These are phyloP conservation scores for Fregetta grallaria DNA, from an alignment of 2,113 vertebrate genomes.

Conservation along the genomic window DNA sequence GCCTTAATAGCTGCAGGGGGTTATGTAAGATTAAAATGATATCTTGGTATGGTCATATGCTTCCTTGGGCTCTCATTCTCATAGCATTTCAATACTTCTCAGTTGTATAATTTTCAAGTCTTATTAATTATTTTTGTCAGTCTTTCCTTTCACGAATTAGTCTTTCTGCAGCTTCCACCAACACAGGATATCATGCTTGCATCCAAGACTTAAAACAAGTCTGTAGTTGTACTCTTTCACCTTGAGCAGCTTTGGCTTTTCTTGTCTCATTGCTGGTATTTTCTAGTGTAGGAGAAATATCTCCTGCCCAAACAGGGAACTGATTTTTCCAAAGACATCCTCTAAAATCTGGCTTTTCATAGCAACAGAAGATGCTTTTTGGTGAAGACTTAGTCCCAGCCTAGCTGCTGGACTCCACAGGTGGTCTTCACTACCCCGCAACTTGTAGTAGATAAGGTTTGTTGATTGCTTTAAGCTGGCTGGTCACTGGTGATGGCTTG, in stretches of 20 bases:
- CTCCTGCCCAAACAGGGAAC: background rate
- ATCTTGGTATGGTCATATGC: rapidly evolving
- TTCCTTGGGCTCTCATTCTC: background rate
- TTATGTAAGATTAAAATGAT: rapidly evolving
- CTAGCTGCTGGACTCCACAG: background rate
- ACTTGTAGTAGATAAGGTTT: rapidly evolving
- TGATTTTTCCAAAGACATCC: background rate
- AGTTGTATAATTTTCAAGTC: rapidly evolving
- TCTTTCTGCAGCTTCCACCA: background rate
- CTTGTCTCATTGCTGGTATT: background rate
- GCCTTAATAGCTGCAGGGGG: rapidly evolving
- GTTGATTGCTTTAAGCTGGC: background rate
- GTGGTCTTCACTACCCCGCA: background rate
- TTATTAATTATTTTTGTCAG: background rate
- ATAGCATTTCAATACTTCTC: rapidly evolving
- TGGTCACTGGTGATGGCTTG: background rate
- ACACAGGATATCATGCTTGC: rapidly evolving
- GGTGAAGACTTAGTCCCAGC: too few species aligned
- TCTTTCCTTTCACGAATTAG: rapidly evolving
- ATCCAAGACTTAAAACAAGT: background rate
- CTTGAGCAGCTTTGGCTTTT: background rate
- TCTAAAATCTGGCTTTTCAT: background rate
- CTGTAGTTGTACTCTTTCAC: background rate
- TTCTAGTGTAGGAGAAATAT: background rate
- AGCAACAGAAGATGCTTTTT: background rate